These are phyloP conservation scores for Pungitius pungitius DNA, from an alignment of 2,113 vertebrate genomes.

Conservation along the genomic window DNA sequence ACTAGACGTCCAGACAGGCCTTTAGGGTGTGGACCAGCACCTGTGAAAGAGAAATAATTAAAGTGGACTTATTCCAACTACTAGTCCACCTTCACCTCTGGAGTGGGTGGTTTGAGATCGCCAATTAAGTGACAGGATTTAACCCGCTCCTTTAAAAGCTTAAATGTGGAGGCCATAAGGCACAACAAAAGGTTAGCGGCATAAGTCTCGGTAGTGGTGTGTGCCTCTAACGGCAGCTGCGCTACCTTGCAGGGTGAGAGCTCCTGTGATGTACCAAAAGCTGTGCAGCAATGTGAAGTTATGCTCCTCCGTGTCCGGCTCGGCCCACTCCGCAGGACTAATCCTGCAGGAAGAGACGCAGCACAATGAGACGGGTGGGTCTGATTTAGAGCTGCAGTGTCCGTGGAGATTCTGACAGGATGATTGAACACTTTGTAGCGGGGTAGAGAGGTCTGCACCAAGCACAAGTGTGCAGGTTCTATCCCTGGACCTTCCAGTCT, in stretches of 20 bases:
- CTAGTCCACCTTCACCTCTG: too few relatives aligned
- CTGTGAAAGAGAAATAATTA: slow-evolving; percentile 59
- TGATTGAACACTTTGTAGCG: background rate
- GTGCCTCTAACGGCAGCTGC: background rate
- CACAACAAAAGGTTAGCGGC: background rate
- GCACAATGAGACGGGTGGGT: background rate
- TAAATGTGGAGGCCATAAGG: too few relatives aligned
- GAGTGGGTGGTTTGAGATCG: background rate
- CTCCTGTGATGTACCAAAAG: slow-evolving; percentile 89
- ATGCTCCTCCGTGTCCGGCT: slow-evolving; percentile 81
- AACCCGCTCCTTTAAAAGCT: background rate
- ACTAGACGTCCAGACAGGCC: slow-evolving; percentile 83
- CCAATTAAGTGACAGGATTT: background rate
- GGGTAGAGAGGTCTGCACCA: background rate
- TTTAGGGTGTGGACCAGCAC: slow-evolving; percentile 86
- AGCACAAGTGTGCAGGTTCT: background rate
- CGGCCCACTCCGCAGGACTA: slow-evolving; percentile 88
- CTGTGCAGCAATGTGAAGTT: slow-evolving; percentile 87
- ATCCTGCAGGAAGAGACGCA: slow-evolving; percentile 74
- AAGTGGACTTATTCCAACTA: too few relatives aligned
- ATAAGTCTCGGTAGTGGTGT: background rate
- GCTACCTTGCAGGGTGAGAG: slow-evolving; percentile 88
- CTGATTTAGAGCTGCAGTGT: background rate
- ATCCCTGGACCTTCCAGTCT: background rate
- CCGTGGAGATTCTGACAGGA: background rate